Percentiles rank a stretch among this genome's conserved stretches.
phyloP scores from a whole-genome alignment of 1,140 invertebrate species.

The Heliothis subflexa region DNA sequence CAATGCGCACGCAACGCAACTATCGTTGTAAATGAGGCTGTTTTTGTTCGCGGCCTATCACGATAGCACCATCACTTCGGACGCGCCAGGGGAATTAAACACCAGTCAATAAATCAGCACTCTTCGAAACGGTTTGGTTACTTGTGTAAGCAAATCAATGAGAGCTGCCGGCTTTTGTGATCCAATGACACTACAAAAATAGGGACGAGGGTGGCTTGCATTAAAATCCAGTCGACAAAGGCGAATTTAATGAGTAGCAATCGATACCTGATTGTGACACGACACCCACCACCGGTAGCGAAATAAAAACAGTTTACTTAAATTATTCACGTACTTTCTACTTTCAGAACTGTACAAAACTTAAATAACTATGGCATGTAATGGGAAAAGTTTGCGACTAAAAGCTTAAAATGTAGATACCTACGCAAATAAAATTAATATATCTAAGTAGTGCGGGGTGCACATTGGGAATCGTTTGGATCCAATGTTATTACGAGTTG shows the following conservation, averaged over 20 bases:
- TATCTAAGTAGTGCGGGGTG: not conserved
- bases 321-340: conserved; percentile 32
- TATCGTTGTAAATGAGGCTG: not conserved
- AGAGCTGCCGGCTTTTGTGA: not conserved
- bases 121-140: not conserved
- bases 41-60: not conserved
- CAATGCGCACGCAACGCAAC: not conserved
- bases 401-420: conserved; percentile 15
- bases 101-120: conserved; percentile 3
- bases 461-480: conserved; percentile 46
- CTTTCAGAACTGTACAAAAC: not conserved
- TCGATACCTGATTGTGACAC: conserved; percentile 35
- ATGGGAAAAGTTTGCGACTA: conserved; percentile 35
- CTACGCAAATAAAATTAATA: conserved; percentile 37
- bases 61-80: not conserved
- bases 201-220: conserved; percentile 14
- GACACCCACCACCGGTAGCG: not conserved
- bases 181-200: conserved; percentile 32
- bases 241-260: conserved; percentile 42
- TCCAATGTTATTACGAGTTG: conserved; percentile 59
- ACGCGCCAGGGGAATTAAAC: not conserved
- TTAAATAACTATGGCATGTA: conserved; percentile 23
- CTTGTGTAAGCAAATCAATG: conserved; percentile 28
- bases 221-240: conserved; percentile 21
- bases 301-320: conserved; percentile 14